Percentiles rank a stretch among this genome's conserved stretches.
phyloP scores from a whole-genome alignment of 2,113 vertebrate species.

The Serilophus lunatus region DNA sequence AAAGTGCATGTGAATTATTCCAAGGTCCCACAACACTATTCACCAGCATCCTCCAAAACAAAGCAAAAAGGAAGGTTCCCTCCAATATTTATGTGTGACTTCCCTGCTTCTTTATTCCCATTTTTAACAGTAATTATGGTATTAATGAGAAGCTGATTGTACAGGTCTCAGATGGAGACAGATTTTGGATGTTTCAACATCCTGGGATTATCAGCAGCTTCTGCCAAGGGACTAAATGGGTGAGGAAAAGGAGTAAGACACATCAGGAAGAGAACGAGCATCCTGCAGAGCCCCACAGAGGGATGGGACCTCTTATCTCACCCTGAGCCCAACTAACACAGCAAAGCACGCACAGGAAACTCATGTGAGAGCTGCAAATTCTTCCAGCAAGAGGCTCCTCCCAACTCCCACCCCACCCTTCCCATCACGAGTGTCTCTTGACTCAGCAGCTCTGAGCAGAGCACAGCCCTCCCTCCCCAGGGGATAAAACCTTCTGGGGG shows the following conservation, averaged over 20 bases:
- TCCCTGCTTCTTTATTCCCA: neutral
- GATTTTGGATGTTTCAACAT: neutral
- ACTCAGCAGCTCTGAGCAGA: neutral
- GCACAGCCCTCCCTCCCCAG: neutral
- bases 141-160: neutral
- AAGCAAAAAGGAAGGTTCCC: neutral
- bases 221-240: neutral
- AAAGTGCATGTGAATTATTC: neutral
- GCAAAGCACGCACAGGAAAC: neutral
- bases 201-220: neutral
- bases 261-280: neutral
- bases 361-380: neutral
- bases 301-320: neutral
- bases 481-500: accelerated
- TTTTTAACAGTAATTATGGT: neutral
- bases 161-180: neutral
- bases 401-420: neutral
- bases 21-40: neutral
- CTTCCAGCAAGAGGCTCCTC: neutral
- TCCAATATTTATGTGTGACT: neutral
- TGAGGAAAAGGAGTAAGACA: neutral
- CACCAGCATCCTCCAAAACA: neutral
- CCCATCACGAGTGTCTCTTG: neutral
- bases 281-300: neutral
- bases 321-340: neutral